phyloP scores from a whole-genome alignment of 2,797 vertebrate species.

The Etheostoma nigrum region DNA sequence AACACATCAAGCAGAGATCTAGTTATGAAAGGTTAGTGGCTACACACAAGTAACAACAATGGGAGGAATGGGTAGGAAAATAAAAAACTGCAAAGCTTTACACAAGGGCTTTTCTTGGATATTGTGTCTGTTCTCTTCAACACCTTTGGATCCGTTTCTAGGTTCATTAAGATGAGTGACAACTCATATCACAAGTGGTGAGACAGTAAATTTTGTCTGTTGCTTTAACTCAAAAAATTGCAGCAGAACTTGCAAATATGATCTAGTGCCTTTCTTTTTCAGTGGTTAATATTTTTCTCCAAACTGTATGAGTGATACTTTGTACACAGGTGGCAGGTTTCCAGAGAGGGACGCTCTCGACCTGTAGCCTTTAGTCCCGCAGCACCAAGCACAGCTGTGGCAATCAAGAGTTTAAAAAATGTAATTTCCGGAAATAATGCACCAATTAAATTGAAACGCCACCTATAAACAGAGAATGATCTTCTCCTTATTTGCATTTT shows the following conservation, averaged over 20 bases:
- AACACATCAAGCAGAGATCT: neutral
- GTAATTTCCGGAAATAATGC: slow-evolving; percentile 85
- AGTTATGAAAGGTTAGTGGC: neutral
- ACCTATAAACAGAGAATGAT: slow-evolving; percentile 82
- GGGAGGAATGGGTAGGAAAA: neutral
- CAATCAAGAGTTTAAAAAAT: slow-evolving; percentile 81
- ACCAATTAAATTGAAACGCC: slow-evolving; percentile 85
- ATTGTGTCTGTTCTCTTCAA: neutral
- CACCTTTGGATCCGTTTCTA: slow-evolving; percentile 18
- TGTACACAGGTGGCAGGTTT: slow-evolving; percentile 8
- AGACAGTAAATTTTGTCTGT: neutral
- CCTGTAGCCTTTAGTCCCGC: slow-evolving; percentile 60
- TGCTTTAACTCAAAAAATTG: neutral
- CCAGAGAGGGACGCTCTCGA: slow-evolving; percentile 36
- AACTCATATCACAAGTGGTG: neutral
- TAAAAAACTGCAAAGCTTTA: neutral
- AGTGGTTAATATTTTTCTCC: neutral
- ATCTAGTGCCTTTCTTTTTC: neutral
- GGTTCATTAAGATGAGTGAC: slow-evolving; percentile 11
- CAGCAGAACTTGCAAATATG: neutral
- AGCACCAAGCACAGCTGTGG: slow-evolving; percentile 78
- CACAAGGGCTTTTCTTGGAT: slow-evolving; percentile 8
- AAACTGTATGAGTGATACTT: neutral
- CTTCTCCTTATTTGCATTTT: slow-evolving; percentile 77
- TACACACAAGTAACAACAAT: neutral